phyloP scores from a whole-genome alignment of 2,888 invertebrate genomes.

The Phasia obesa region DNA sequence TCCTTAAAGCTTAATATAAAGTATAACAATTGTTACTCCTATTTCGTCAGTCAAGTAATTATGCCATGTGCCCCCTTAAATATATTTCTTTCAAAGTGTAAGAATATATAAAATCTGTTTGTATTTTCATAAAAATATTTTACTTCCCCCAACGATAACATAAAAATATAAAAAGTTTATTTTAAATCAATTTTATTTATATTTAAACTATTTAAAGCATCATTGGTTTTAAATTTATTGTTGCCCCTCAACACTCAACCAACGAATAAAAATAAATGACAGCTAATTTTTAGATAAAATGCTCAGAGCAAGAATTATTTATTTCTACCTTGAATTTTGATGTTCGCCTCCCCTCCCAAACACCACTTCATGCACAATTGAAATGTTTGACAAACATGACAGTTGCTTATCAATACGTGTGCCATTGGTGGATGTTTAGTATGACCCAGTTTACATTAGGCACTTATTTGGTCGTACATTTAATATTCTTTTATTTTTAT shows the following conservation, averaged over 20 bases:
- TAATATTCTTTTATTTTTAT: too few relatives aligned
- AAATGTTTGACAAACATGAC: conserved; percentile 43
- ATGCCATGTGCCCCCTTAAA: too few relatives aligned
- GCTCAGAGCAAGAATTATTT: background rate
- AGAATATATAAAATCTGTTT: too few relatives aligned
- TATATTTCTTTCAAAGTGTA: too few relatives aligned
- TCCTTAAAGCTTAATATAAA: too few relatives aligned
- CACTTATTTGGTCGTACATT: too few relatives aligned
- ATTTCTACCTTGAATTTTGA: conserved; percentile 45
- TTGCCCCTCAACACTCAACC: background rate
- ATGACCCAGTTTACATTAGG: background rate
- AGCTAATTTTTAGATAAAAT: background rate
- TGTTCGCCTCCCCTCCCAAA: conserved; percentile 23
- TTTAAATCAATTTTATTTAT: too few relatives aligned
- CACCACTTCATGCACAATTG: background rate
- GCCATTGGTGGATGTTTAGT: conserved; percentile 38
- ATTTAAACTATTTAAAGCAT: conserved; percentile 30
- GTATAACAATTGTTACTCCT: too few relatives aligned
- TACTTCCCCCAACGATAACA: too few relatives aligned
- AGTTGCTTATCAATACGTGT: conserved; percentile 51
- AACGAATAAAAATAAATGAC: background rate
- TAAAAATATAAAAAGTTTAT: too few relatives aligned
- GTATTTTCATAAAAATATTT: too few relatives aligned
- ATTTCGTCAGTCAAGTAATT: too few relatives aligned
- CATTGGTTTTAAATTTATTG: conserved; percentile 22